Percentiles rank a stretch among this genome's conserved stretches.
Conservation (phyloP, 2,888 invertebrate species). For the Griposia aprilina region DNA sequence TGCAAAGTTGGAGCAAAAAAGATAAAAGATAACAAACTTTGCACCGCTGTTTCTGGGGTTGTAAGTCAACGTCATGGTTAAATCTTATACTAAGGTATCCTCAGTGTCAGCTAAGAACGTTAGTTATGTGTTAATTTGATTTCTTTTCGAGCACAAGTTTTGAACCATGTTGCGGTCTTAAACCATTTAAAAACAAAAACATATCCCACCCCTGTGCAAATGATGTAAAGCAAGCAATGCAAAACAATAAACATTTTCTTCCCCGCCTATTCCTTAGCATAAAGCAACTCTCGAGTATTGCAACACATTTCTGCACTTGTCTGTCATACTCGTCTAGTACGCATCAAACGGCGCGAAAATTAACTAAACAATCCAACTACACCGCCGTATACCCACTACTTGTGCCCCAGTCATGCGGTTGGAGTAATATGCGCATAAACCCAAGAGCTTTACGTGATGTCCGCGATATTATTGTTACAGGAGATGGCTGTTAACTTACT, state of each 20-base stretch:
- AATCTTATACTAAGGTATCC: neutral
- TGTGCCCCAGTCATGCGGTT: constrained; percentile 64
- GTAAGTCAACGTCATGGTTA: neutral
- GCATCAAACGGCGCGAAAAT: constrained; percentile 11
- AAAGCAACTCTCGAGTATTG: neutral
- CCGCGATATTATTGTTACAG: constrained; percentile 76
- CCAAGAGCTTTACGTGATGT: constrained; percentile 78
- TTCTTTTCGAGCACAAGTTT: neutral
- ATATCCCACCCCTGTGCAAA: neutral
- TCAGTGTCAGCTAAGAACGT: neutral
- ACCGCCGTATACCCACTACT: constrained; percentile 58
- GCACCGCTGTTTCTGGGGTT: neutral
- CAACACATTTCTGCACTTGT: neutral
- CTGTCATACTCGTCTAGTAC: neutral
- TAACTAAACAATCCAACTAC: constrained; percentile 16
- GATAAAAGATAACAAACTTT: constrained; percentile 23
- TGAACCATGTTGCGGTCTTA: neutral
- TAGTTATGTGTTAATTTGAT: neutral
- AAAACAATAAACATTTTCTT: too few relatives aligned
- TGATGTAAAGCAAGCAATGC: neutral
- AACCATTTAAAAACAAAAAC: neutral
- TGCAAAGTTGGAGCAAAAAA: constrained; percentile 59
- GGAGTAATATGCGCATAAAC: constrained; percentile 77
- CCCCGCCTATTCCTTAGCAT: neutral
- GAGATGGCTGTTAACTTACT: constrained; percentile 72